Evolutionary conservation across 2,888 invertebrate species (phyloP), one percentile per base, ranked within the genome.

Genomic region (Caenorhabditis macrosperma): DNA sequence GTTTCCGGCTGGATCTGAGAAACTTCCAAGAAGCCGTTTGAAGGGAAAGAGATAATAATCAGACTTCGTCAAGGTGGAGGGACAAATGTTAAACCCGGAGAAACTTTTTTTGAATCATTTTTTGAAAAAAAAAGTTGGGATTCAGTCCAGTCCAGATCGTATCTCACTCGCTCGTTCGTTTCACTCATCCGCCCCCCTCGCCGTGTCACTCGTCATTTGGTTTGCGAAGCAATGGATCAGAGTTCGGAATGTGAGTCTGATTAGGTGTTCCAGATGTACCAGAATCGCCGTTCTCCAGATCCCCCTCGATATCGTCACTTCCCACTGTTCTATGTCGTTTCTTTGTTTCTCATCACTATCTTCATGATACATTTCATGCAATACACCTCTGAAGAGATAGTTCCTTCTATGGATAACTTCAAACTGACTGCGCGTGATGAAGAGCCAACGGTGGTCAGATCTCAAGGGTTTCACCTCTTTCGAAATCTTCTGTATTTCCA

Each of bases 281-380:
- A 3, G 15, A 2, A 7, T 22, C 3, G 6, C 7, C n/a, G n/a
- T 15, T n/a, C 26, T 35, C 17, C 26, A 64, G 67, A 57, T 22
- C 0, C 41, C 1, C n/a, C 46, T 4, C n/a, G 35, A 9, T 24
- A n/a, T 10, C 28, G 33, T 1, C 55, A 33, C 22, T 30, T 46
- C 12, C 26, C 67, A 1, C 24, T 67, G 15, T 57, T 67, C n/a
- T 67, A 67, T 48, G 46, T 67, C 1, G 2, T 57, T 2, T 55
- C 54, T 0, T n/a, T 67, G 15, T 57, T 67, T n/a, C n/a, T 46
- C 10, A 46, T 57, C 7, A 67, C 67, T 4, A 33, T 67, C 17
- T 2, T 67, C 4, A 67, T 67, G 26, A 57, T 67, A 26, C 46
- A 67, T 33, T 67, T 67, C 48, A 67, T 67, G 7, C 67, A 48